phyloP scores from a whole-genome alignment of 1,140 invertebrate genomes.

The Hylaeus volcanicus region DNA sequence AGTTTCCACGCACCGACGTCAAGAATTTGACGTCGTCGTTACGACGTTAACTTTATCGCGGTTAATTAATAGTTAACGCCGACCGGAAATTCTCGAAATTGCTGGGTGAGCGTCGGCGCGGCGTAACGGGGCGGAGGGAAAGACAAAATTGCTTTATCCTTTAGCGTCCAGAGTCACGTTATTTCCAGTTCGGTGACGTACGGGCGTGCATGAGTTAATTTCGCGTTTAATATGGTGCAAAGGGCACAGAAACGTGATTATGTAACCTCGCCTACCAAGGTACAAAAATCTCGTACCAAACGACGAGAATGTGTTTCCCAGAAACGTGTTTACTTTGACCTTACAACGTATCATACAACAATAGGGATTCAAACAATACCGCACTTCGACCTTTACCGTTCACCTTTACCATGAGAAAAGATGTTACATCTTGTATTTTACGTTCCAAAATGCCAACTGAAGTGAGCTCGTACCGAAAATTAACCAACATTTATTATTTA shows the following conservation, averaged over 20 bases:
- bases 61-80: slow-evolving; percentile 37
- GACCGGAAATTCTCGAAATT: slow-evolving; percentile 45
- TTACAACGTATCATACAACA: too few relatives aligned
- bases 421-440: too few relatives aligned
- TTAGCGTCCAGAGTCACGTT: slow-evolving; percentile 2
- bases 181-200: slow-evolving; percentile 22
- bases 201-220: slow-evolving; percentile 4
- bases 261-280: not conserved
- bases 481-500: too few relatives aligned
- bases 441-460: too few relatives aligned
- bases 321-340: too few relatives aligned
- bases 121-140: not conserved
- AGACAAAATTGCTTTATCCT: not conserved
- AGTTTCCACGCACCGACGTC: not conserved
- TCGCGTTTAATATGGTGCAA: slow-evolving; percentile 6
- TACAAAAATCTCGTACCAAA: too few relatives aligned
- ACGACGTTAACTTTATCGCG: not conserved
- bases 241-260: not conserved
- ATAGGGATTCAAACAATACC: too few relatives aligned
- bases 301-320: too few relatives aligned
- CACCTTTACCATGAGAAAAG: too few relatives aligned
- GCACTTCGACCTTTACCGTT: too few relatives aligned
- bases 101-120: not conserved
- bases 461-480: too few relatives aligned
- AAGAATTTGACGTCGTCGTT: not conserved